Evolutionary conservation across 2,113 vertebrate species (phyloP).

Genomic region (Neogobius melanostomus): DNA sequence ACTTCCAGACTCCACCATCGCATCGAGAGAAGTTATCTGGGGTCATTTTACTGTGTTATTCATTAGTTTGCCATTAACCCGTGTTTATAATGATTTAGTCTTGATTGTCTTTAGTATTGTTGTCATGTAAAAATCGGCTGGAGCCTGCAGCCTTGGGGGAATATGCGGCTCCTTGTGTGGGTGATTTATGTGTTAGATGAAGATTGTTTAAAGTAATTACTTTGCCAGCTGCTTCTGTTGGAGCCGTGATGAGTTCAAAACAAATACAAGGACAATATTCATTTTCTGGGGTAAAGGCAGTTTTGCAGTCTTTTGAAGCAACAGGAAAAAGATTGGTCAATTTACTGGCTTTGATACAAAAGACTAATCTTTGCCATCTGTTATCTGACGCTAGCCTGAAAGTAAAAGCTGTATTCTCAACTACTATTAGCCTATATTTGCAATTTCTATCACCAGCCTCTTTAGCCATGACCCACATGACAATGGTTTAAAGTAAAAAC

Average conservation of each 20-base stretch:
- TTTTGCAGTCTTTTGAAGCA: not conserved
- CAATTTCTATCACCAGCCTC: too few species aligned
- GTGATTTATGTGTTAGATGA: constrained; percentile 36
- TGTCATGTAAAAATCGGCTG: constrained; percentile 27
- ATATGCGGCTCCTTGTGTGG: constrained; percentile 22
- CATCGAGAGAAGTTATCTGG: not conserved
- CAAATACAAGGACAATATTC: constrained; percentile 5
- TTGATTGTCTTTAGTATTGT: constrained; percentile 26
- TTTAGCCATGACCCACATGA: too few species aligned
- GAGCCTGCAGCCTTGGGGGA: constrained; percentile 26
- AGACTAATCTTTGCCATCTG: not conserved
- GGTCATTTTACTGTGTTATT: not conserved
- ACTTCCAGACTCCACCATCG: too few species aligned
- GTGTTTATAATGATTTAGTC: constrained; percentile 3
- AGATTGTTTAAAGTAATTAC: constrained; percentile 40
- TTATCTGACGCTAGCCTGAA: not conserved
- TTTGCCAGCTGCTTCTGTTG: constrained; percentile 48
- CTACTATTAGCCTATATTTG: not conserved
- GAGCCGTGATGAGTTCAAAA: constrained; percentile 9
- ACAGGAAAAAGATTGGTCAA: not conserved
- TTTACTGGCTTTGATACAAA: not conserved
- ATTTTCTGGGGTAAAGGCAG: constrained; percentile 2
- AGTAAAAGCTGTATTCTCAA: not conserved
- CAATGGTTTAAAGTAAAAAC: too few species aligned
- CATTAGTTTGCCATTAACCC: constrained; percentile 1